Percentiles rank a stretch among this genome's conserved stretches.
Evolutionary conservation across 2,888 invertebrate species (phyloP).

Genomic region (Drosophila pegasa): DNA sequence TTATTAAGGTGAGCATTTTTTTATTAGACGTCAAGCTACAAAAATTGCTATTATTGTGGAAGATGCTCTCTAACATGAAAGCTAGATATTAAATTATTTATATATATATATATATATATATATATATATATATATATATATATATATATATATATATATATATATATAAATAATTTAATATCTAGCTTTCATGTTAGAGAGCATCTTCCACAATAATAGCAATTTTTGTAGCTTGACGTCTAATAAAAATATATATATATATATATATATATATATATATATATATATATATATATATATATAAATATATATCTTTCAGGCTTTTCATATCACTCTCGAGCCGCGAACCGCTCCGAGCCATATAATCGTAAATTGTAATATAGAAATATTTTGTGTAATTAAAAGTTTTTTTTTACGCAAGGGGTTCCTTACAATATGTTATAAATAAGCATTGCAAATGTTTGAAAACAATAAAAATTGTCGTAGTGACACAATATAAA

Average conservation of each 20-base stretch:
- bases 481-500: no score
- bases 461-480: no score
- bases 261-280: no score
- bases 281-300: no score
- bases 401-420: constrained; percentile 17
- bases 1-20: constrained; percentile 63
- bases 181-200: constrained; percentile 3
- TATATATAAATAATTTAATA: no score
- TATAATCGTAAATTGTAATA: no score
- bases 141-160: constrained; percentile 12
- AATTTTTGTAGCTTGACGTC: constrained; percentile 24
- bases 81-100: neutral
- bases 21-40: constrained; percentile 46
- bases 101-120: constrained; percentile 3
- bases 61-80: constrained; percentile 12
- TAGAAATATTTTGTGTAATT: constrained; percentile 26
- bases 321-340: no score
- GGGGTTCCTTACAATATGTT: neutral
- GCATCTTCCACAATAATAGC: constrained; percentile 18
- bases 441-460: constrained; percentile 1
- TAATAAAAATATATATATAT: no score
- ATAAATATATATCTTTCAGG: no score
- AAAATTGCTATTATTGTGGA: constrained; percentile 14
- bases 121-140: constrained; percentile 4
- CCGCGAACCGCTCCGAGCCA: no score